Evolutionary conservation across 2,888 invertebrate species (phyloP).

Genomic region (Ophraella communa): DNA sequence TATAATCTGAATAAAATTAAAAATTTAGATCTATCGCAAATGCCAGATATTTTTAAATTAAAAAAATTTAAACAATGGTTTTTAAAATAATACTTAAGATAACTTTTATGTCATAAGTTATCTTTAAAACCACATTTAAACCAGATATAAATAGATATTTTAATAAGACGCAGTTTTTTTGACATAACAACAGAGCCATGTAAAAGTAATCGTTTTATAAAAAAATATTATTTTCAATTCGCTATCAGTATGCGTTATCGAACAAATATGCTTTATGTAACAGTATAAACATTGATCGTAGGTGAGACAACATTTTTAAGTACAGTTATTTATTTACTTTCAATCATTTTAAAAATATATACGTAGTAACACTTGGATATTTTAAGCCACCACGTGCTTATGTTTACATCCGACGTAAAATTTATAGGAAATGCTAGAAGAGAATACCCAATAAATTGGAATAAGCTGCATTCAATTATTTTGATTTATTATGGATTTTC

Average conservation of each 20-base stretch:
- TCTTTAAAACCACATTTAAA: constrained; percentile 1
- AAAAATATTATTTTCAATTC: neutral
- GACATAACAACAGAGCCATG: constrained; percentile 5
- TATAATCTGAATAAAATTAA: too few species aligned
- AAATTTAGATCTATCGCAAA: neutral
- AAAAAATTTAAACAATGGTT: neutral
- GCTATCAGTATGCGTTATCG: neutral
- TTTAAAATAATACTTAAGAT: neutral
- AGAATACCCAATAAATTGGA: too few species aligned
- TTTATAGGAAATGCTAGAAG: too few species aligned
- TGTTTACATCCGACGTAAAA: too few species aligned
- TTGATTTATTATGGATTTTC: too few species aligned
- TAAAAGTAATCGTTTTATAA: neutral
- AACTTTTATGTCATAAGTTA: constrained; percentile 7
- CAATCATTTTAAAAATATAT: too few species aligned
- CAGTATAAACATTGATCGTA: neutral
- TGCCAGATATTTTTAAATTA: neutral
- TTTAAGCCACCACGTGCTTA: too few species aligned
- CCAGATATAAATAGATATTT: neutral
- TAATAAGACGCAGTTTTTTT: constrained; percentile 9
- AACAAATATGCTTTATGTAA: neutral
- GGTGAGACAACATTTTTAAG: neutral
- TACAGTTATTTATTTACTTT: too few species aligned
- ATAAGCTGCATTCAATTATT: too few species aligned
- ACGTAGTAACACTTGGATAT: too few species aligned